phyloP scores from a whole-genome alignment of 2,113 vertebrate genomes.

The Anolis sagrei region DNA sequence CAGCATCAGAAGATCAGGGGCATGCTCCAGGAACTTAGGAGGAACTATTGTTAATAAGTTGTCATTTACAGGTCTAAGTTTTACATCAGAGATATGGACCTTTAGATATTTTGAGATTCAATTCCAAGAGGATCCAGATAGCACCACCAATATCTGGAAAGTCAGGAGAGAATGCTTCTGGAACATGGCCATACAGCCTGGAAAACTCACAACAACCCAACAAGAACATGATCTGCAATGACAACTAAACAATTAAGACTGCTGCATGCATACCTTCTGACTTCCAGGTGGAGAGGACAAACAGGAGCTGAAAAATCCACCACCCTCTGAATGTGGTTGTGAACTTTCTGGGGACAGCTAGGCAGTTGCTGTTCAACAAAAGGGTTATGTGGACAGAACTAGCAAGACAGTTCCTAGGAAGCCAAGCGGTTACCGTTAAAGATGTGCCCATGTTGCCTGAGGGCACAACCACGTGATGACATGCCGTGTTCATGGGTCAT shows the following conservation, averaged over 20 bases:
- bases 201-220: no score
- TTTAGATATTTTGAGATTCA: neutral
- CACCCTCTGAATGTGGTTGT: neutral
- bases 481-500: neutral
- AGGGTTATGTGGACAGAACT: neutral
- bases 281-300: neutral
- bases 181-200: no score
- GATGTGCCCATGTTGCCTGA: neutral
- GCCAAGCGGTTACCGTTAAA: neutral
- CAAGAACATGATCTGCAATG: neutral
- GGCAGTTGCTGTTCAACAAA: neutral
- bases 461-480: neutral
- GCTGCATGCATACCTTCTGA: neutral
- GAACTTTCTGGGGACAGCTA: neutral
- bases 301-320: neutral
- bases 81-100: neutral
- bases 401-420: neutral
- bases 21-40: neutral
- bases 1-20: neutral
- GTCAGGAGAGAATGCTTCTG: no score
- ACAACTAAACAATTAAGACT: neutral
- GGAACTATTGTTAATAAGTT: neutral
- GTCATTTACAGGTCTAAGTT: neutral
- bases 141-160: neutral
- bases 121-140: neutral